These are phyloP conservation scores for Phalacrocorax brasilianus DNA, from an alignment of 2,113 vertebrate species.

Conservation along the genomic window DNA sequence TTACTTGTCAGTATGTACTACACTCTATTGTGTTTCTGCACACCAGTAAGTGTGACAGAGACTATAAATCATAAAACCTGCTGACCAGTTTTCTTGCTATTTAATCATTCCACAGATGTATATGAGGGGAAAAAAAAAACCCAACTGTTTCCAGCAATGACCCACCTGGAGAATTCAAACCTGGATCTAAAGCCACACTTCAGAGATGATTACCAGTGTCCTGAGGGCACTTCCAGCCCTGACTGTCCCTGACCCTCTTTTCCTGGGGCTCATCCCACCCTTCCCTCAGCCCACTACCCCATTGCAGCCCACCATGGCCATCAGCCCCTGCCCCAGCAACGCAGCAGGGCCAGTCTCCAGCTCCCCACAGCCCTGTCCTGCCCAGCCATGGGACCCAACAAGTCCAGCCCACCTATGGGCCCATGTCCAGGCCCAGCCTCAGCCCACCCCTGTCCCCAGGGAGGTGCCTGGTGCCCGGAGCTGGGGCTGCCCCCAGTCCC, in stretches of 20 bases:
- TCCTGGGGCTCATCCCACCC: not conserved
- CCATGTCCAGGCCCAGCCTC: accelerated
- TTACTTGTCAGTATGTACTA: not conserved
- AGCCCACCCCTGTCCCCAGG: not conserved
- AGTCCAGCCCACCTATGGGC: not conserved
- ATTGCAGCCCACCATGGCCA: not conserved
- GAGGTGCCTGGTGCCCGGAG: not conserved
- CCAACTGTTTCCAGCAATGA: not conserved
- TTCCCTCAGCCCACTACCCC: not conserved
- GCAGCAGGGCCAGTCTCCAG: accelerated
- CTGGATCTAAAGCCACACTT: not conserved
- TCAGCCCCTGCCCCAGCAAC: not conserved
- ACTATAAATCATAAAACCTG: not conserved
- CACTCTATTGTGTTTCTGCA: not conserved
- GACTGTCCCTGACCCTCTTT: not conserved
- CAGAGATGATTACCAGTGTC: not conserved
- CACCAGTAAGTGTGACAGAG: not conserved
- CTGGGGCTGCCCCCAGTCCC: not conserved
- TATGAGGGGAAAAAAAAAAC: not conserved
- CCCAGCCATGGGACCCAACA: accelerated
- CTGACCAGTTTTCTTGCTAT: not conserved
- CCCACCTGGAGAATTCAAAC: not conserved
- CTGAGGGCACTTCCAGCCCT: not conserved
- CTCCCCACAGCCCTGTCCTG: not conserved
- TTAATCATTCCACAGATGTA: not conserved